phyloP scores from a whole-genome alignment of 2,113 vertebrate species.

The Monarcha castaneiventris region DNA sequence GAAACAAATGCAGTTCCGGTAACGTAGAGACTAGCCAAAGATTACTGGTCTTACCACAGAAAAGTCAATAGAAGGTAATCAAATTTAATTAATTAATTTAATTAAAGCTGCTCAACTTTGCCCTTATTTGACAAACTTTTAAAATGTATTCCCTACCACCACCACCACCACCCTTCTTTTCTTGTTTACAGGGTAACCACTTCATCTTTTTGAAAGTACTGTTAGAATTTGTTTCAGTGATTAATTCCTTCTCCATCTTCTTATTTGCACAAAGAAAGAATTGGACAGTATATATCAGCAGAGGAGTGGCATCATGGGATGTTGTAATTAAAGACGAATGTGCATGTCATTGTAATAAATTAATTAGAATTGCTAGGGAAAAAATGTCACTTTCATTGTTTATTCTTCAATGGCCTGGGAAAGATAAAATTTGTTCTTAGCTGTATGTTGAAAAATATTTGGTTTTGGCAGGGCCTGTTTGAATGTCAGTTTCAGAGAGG shows the following conservation, averaged over 20 bases:
- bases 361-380: not conserved
- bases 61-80: not conserved
- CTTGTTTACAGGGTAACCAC: not conserved
- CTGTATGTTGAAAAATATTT: not conserved
- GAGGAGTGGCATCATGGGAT: not conserved
- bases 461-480: not conserved
- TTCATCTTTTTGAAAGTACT: not conserved
- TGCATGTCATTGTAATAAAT: not conserved
- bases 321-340: conserved; percentile 34
- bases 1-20: not conserved
- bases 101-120: not conserved
- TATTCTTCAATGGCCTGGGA: not conserved
- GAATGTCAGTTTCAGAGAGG: not conserved
- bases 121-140: not conserved
- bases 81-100: not conserved
- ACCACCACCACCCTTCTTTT: not conserved
- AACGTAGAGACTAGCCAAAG: not conserved
- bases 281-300: not conserved
- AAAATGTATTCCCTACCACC: not conserved
- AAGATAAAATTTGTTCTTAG: not conserved
- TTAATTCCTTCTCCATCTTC: not conserved
- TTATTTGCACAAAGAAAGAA: not conserved
- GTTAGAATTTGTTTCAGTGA: not conserved
- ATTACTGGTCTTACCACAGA: not conserved
- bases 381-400: not conserved